Evolutionary conservation across 2,113 vertebrate species (phyloP).

Genomic region (Tichodroma muraria): DNA sequence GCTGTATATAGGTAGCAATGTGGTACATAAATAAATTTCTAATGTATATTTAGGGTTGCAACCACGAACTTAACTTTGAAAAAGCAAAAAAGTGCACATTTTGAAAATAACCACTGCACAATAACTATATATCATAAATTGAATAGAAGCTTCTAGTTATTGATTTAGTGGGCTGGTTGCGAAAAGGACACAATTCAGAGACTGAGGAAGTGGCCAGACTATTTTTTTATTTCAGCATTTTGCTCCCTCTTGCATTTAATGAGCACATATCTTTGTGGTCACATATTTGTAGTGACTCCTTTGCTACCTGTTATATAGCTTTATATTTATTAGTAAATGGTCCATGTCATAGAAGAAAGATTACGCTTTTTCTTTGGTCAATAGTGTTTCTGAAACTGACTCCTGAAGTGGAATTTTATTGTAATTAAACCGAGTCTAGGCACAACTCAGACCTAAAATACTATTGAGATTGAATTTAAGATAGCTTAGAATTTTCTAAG

Average conservation of each 20-base stretch:
- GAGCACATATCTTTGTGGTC: not conserved
- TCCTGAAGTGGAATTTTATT: not conserved
- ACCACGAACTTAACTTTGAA: not conserved
- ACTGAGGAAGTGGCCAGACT: not conserved
- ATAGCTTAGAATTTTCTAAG: not conserved
- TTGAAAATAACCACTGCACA: not conserved
- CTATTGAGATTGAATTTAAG: not conserved
- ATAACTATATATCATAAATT: not conserved
- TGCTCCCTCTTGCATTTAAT: not conserved
- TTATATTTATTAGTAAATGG: not conserved
- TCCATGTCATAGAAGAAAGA: constrained; percentile 4
- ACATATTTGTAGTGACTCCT: not conserved
- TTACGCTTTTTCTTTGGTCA: not conserved
- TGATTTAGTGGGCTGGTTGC: not conserved
- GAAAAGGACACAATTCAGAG: not conserved
- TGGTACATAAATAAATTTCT: not conserved
- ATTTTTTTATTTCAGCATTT: not conserved
- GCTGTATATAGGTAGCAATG: not conserved
- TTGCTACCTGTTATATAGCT: not conserved
- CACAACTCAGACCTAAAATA: not conserved
- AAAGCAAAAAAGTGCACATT: not conserved
- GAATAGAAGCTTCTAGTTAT: not conserved
- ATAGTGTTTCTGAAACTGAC: not conserved
- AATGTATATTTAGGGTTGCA: not conserved
- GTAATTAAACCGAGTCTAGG: constrained; percentile 2